Base-by-base conservation (phyloP, 92 coral and sea anemone genomes). In the Actinernus sp. region DNA sequence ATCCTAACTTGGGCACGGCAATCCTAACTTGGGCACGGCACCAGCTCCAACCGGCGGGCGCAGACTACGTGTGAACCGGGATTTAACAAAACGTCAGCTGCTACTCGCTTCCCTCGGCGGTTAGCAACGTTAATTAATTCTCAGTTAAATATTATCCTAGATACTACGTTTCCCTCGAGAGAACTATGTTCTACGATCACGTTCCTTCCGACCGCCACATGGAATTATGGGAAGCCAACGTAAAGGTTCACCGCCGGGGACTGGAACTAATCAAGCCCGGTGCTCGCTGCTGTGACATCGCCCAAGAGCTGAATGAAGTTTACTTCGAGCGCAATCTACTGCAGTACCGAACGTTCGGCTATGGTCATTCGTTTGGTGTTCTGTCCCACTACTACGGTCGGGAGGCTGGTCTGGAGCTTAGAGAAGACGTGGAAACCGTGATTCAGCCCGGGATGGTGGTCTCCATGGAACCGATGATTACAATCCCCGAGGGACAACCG, bases 311-410 rank as follows among this genome's bases (percentile, higher is more conserved):
- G 50, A 92, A 92, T 65, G 97, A 88, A 29, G 13, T 92, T 17
- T 92, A 37, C 79, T 72, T 78, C 0, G 69, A 88, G 34, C 81
- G 80, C 59, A 81, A 84, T 43, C 73, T 92, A 31, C 81, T 92
- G 24, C 74, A 88, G 55, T 84, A 92, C 30, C 94, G 95, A 14
- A 88, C 93, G 1, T 83, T 92, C 52, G 97, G 97, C 11, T 92
- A 92, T 43, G 97, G 97, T 0, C 97, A 92, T 68, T 88, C 97
- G 0, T 88, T 92, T 52, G 97, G 97, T 11, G 95, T 92, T 46
- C 83, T 92, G 28, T 67, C 74, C 48, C 97, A 92, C 66, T 92
- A 92, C 37, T 92, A 92, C 78, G 97, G 97, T 20, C 92, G 97
- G 25, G 97, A 92, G 77, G 97, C 97, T 38, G 95, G 89, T 30